Base-by-base conservation (phyloP, 2,797 vertebrate genomes). In the Babyrousa celebensis region DNA sequence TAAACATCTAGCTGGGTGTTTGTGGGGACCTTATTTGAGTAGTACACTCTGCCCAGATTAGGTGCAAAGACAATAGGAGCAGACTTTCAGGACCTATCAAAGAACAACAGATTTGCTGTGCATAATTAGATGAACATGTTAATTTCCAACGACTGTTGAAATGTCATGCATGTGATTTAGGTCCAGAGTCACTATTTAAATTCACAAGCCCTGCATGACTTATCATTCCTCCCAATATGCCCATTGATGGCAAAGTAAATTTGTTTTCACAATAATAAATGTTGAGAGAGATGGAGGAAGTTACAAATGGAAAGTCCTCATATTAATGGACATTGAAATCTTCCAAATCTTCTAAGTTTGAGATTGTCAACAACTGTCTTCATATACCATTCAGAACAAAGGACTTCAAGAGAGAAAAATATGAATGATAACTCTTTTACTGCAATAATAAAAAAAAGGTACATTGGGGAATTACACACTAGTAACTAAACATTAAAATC, bases 151-250 rank as follows among this genome's bases (percentile, higher is more conserved):
- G 36, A 60, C 4, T 60, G 17, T 60, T 86, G 72, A 74, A 87
- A 90, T 92, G 86, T 92, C 32, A 63, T 56, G 56, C 11, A 4
- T 95, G 52, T 58, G 29, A 20, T 68, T 16, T 91, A 70, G 32
- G 23, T 5, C 6, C 77, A 75, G 52, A 92, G 68, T 84, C 16
- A 25, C 32, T 85, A 85, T 40, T 79, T 71, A 88, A 93, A 91
- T 85, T 40, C 54, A 85, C 58, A 63, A 85, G 12, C 43, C n/a
- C 11, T 85, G 15, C 5, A 29, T 32, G 65, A 17, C 7, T 60
- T 27, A 29, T 87, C 86, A 83, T 78, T 92, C 43, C 12, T 63
- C 52, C 65, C 72, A 29, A 91, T 54, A 77, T 17, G 10, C 5
- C 32, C 17, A 78, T 14, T 74, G 32, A 77, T 63, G n/a, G 11